Percentiles rank a stretch among this genome's conserved stretches.
Evolutionary conservation across 2,888 invertebrate species (phyloP).

Genomic region (Phalangium opilio): DNA sequence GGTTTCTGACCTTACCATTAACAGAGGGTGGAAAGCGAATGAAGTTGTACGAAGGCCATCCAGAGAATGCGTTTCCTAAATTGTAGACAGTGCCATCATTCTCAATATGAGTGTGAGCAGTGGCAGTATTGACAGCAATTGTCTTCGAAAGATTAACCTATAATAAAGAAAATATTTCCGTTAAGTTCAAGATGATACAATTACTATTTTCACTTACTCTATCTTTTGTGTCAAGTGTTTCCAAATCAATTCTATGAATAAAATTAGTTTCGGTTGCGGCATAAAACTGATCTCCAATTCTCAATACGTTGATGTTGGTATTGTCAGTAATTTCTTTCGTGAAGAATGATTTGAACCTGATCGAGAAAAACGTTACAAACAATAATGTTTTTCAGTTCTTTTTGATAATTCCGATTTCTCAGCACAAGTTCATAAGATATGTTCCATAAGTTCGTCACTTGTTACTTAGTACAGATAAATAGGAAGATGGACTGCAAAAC

Average conservation of each 20-base stretch:
- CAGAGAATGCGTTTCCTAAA: conserved; percentile 46
- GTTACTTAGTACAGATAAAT: too few relatives aligned
- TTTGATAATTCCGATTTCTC: too few relatives aligned
- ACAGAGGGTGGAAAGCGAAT: conserved; percentile 7
- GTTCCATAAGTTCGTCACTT: too few relatives aligned
- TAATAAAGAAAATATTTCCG: too few relatives aligned
- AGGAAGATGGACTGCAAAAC: too few relatives aligned
- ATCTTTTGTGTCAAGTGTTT: conserved; percentile 56
- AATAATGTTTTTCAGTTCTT: too few relatives aligned
- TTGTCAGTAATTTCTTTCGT: conserved; percentile 48
- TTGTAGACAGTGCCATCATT: conserved; percentile 61
- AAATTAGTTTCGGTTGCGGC: conserved; percentile 69
- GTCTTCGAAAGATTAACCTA: conserved; percentile 45
- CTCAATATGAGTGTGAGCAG: conserved; percentile 74
- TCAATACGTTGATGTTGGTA: conserved; percentile 76
- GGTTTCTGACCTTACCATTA: too few relatives aligned
- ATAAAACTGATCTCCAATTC: conserved; percentile 72
- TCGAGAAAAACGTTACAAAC: too few relatives aligned
- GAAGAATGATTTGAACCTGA: not conserved
- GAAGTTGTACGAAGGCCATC: conserved; percentile 17
- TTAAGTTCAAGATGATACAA: too few relatives aligned
- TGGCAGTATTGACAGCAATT: conserved; percentile 55
- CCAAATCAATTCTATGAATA: conserved; percentile 56
- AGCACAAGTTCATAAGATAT: too few relatives aligned
- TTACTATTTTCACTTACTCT: too few relatives aligned